Percentiles rank a stretch among this genome's conserved stretches.
phyloP scores from a whole-genome alignment of 2,888 invertebrate species.

The Watsonalla binaria region DNA sequence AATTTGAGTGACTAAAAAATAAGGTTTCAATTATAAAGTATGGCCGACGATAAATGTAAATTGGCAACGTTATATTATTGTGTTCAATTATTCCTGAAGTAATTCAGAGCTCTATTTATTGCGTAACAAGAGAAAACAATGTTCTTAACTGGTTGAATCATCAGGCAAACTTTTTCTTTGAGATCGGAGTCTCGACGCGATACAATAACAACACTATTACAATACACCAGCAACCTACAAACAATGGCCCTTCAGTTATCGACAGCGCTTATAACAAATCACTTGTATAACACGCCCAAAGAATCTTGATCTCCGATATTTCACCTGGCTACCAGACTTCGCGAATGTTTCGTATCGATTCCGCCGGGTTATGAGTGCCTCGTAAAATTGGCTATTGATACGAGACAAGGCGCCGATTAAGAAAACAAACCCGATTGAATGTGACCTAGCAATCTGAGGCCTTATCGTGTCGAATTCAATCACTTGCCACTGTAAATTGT shows the following conservation, averaged over 20 bases:
- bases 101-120: neutral
- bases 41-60: neutral
- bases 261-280: conserved; percentile 56
- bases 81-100: neutral
- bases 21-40: too few species aligned
- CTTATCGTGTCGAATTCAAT: conserved; percentile 52
- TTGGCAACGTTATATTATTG: neutral
- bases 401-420: conserved; percentile 54
- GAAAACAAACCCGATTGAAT: conserved; percentile 60
- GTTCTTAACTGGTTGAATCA: neutral
- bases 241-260: conserved; percentile 62
- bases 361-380: conserved; percentile 25
- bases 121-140: neutral
- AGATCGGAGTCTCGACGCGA: conserved; percentile 3
- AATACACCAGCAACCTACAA: conserved; percentile 45
- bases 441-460: conserved; percentile 36
- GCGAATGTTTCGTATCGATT: conserved; percentile 7
- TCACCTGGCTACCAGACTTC: conserved; percentile 20
- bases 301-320: conserved; percentile 33
- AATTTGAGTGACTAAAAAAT: too few species aligned
- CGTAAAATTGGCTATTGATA: conserved; percentile 27
- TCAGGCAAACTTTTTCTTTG: neutral
- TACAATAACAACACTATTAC: conserved; percentile 41
- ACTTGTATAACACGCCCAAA: conserved; percentile 42
- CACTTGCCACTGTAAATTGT: conserved; percentile 24